Percentiles rank a stretch among this genome's conserved stretches.
These are phyloP conservation scores for Bubo bubo DNA, from an alignment of 2,113 vertebrate species.

Conservation along the genomic window DNA sequence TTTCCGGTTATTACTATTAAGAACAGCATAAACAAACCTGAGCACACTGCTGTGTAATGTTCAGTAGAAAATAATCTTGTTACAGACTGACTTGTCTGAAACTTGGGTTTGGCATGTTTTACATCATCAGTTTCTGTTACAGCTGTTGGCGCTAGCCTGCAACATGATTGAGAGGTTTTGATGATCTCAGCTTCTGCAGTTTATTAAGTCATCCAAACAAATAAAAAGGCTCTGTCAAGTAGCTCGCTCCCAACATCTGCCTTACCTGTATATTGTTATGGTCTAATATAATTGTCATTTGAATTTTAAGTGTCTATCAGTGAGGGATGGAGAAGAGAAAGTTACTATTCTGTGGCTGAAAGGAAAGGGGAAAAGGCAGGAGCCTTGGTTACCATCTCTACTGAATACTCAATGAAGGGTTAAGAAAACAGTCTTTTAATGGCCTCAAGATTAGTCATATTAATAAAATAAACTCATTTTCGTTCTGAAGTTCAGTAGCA, in stretches of 20 bases:
- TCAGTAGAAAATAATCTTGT: slow-evolving; percentile 41
- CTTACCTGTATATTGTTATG: slow-evolving; percentile 39
- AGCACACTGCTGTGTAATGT: neutral
- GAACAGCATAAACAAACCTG: slow-evolving; percentile 18
- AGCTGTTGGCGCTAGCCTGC: slow-evolving; percentile 28
- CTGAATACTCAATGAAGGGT: neutral
- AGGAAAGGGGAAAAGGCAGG: neutral
- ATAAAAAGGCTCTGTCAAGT: slow-evolving; percentile 36
- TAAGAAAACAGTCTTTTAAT: neutral
- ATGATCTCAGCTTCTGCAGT: slow-evolving; percentile 55
- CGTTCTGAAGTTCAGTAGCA: neutral
- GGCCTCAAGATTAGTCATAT: neutral
- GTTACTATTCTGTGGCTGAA: neutral
- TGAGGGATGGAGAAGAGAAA: neutral
- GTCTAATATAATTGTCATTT: neutral
- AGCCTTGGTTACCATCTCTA: neutral
- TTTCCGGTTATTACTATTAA: slow-evolving; percentile 31
- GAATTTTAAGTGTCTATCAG: slow-evolving; percentile 12
- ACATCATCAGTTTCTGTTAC: slow-evolving; percentile 54
- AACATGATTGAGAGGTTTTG: slow-evolving; percentile 53
- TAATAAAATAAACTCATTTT: neutral
- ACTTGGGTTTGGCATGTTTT: slow-evolving; percentile 47
- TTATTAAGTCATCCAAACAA: slow-evolving; percentile 59
- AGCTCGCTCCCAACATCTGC: neutral
- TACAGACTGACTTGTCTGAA: slow-evolving; percentile 13